A percentile compares a stretch with the other conserved stretches of the same genome.
phyloP scores from a whole-genome alignment of 2,113 vertebrate genomes.

The Podarcis cretensis region DNA sequence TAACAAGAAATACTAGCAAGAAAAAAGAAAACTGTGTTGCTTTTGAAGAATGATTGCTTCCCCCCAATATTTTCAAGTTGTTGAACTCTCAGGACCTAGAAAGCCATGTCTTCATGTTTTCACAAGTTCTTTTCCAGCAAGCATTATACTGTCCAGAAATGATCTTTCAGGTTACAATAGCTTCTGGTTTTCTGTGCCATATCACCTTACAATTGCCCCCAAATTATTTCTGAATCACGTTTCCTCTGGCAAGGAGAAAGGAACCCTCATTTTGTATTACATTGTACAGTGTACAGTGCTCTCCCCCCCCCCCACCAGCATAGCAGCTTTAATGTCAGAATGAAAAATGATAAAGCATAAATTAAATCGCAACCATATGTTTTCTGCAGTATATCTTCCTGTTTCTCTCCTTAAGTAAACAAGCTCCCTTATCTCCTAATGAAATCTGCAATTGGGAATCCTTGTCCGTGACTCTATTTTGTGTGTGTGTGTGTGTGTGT shows the following conservation, averaged over 20 bases:
- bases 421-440: conserved; percentile 58
- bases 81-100: conserved; percentile 71
- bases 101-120: conserved; percentile 77
- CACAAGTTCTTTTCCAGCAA: conserved; percentile 76
- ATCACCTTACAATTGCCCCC: conserved; percentile 84
- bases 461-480: conserved; percentile 18
- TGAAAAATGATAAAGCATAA: conserved; percentile 94
- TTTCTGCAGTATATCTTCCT: conserved; percentile 76
- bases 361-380: conserved; percentile 94
- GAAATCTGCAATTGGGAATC: conserved; percentile 55
- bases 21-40: conserved; percentile 57
- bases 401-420: conserved; percentile 72
- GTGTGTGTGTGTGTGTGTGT: background rate
- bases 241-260: conserved; percentile 83
- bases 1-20: conserved; percentile 68
- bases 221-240: conserved; percentile 86
- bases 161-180: conserved; percentile 83
- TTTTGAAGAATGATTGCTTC: conserved; percentile 73
- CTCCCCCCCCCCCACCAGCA: conserved; percentile 62
- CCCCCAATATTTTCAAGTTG: conserved; percentile 70
- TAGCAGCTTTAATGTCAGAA: conserved; percentile 85
- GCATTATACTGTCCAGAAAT: conserved; percentile 86
- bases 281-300: conserved; percentile 86
- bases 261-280: conserved; percentile 88
- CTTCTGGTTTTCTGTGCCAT: conserved; percentile 85